These are phyloP conservation scores for Microtus ochrogaster DNA, from an alignment of 2,113 vertebrate genomes.

Conservation along the genomic window DNA sequence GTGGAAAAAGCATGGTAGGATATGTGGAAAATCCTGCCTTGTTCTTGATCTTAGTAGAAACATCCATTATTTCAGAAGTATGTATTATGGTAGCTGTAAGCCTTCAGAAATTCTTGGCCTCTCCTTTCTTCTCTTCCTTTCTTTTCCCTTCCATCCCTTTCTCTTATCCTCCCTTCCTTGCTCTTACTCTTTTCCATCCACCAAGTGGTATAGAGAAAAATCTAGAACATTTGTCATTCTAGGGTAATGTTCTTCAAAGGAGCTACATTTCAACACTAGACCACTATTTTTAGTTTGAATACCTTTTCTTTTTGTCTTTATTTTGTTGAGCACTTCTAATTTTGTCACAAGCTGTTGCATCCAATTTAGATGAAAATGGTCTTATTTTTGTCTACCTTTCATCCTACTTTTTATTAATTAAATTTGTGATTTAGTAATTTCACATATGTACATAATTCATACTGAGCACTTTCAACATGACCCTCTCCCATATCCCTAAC, in stretches of 20 bases:
- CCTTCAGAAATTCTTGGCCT: not conserved
- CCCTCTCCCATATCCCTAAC: not conserved
- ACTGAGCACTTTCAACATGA: too few relatives aligned
- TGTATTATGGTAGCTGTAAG: not conserved
- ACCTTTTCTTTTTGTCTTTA: not conserved
- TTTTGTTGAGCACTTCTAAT: not conserved
- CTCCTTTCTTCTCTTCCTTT: not conserved
- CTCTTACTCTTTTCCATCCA: too few relatives aligned
- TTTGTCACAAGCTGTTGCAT: not conserved
- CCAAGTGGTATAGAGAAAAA: not conserved
- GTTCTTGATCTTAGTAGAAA: not conserved
- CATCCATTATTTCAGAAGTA: not conserved
- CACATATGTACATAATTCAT: not conserved
- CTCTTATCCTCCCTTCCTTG: not conserved
- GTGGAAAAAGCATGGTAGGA: not conserved
- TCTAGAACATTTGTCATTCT: not conserved
- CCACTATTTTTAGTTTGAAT: not conserved
- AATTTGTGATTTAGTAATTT: not conserved
- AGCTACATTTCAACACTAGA: too few relatives aligned
- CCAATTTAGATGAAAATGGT: not conserved
- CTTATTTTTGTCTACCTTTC: not conserved
- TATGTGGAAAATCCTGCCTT: not conserved
- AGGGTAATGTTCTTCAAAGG: accelerated
- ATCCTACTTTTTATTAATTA: not conserved
- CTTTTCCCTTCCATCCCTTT: not conserved